Conservation (phyloP, 2,888 invertebrate species). For the Serrognathus titanus region DNA sequence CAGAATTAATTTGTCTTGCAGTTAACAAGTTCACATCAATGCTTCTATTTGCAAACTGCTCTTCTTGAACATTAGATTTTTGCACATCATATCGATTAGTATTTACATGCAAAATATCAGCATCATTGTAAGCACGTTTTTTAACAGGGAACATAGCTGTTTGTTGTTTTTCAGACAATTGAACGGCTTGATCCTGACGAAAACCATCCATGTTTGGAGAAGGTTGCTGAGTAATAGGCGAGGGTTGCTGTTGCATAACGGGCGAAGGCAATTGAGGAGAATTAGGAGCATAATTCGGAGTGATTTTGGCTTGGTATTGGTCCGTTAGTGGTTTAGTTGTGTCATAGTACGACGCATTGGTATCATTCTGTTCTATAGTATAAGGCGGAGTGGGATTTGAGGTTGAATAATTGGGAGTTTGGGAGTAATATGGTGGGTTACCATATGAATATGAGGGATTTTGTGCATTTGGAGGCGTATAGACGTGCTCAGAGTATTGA, state of each 20-base stretch:
- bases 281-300: slow-evolving; percentile 42
- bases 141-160: slow-evolving; percentile 59
- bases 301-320: slow-evolving; percentile 46
- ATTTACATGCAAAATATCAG: slow-evolving; percentile 27
- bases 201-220: slow-evolving; percentile 4
- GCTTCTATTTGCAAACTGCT: slow-evolving; percentile 22
- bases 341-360: slow-evolving; percentile 54
- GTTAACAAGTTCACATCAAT: slow-evolving; percentile 24
- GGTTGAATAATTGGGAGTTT: slow-evolving; percentile 42
- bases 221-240: slow-evolving; percentile 16
- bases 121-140: slow-evolving; percentile 60
- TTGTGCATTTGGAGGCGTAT: slow-evolving; percentile 56
- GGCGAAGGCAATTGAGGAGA: slow-evolving; percentile 15
- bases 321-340: slow-evolving; percentile 53
- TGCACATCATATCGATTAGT: slow-evolving; percentile 13
- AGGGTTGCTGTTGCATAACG: slow-evolving; percentile 12
- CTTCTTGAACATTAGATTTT: slow-evolving; percentile 20
- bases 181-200: slow-evolving; percentile 6
- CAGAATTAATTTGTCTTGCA: slow-evolving; percentile 16
- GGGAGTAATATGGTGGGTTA: slow-evolving; percentile 43
- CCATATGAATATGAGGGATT: slow-evolving; percentile 39
- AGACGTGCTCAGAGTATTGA: slow-evolving; percentile 56
- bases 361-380: slow-evolving; percentile 34
- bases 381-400: slow-evolving; percentile 52
- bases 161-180: slow-evolving; percentile 35